phyloP scores from a whole-genome alignment of 2,113 vertebrate species.

The Clarias batrachus region DNA sequence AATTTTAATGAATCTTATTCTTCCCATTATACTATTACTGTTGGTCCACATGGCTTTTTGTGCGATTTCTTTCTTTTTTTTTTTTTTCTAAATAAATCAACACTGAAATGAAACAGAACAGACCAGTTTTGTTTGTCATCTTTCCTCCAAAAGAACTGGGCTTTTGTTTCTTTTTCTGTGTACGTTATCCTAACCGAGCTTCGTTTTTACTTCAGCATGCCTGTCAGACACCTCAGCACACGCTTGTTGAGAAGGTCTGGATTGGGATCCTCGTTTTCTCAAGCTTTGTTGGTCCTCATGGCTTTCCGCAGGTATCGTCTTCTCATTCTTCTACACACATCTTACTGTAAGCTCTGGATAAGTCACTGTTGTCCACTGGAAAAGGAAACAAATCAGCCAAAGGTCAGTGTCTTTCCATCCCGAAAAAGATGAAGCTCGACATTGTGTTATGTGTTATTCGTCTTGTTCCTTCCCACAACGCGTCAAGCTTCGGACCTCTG shows the following conservation, averaged over 20 bases:
- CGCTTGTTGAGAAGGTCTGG: neutral
- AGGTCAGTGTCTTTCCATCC: conserved; percentile 48
- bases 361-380: conserved; percentile 54
- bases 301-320: conserved; percentile 24
- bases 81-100: neutral
- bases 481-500: conserved; percentile 1
- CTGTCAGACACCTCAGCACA: neutral
- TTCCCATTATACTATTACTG: neutral
- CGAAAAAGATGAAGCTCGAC: conserved; percentile 57
- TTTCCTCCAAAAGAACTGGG: neutral
- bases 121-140: neutral
- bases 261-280: neutral
- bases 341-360: conserved; percentile 63
- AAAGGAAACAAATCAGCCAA: conserved; percentile 64
- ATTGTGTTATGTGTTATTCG: neutral
- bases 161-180: neutral
- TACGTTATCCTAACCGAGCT: neutral
- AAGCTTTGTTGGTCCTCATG: conserved; percentile 17
- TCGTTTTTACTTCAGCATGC: neutral
- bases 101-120: neutral
- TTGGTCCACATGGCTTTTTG: conserved; percentile 6
- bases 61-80: neutral
- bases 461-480: neutral
- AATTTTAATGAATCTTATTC: neutral
- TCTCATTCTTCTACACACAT: conserved; percentile 47